Conservation (phyloP, 2,113 vertebrate species). For the Ctenomys sociabilis region DNA sequence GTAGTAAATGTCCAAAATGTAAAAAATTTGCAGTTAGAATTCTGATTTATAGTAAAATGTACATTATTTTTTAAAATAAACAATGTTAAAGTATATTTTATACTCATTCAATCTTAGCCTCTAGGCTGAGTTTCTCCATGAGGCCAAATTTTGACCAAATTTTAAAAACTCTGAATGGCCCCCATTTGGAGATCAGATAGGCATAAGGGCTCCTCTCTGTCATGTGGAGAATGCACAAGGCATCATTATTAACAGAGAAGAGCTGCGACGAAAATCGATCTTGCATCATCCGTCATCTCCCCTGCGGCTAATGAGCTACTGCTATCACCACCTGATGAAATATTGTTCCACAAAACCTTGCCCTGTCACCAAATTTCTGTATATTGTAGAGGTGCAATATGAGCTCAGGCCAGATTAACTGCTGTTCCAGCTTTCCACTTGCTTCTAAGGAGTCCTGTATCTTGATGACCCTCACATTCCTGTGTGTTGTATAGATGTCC, state of each 20-base stretch:
- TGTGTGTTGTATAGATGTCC: neutral
- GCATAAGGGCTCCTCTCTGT: neutral
- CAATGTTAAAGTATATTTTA: neutral
- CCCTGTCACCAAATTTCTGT: neutral
- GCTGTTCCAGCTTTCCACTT: neutral
- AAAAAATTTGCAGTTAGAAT: neutral
- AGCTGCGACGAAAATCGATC: slow-evolving; percentile 29
- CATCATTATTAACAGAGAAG: neutral
- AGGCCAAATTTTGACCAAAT: neutral
- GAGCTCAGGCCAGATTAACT: neutral
- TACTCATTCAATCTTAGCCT: neutral
- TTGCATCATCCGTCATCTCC: slow-evolving; percentile 34
- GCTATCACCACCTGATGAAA: slow-evolving; percentile 48
- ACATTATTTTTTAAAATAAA: neutral
- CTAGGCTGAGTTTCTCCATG: neutral
- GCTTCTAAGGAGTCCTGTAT: neutral
- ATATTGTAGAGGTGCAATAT: neutral
- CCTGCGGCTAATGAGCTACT: slow-evolving; percentile 5
- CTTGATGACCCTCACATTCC: slow-evolving; percentile 7
- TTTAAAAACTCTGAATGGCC: slow-evolving; percentile 18
- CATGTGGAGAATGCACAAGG: neutral
- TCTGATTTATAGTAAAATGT: neutral
- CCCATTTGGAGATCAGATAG: neutral
- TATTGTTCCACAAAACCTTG: neutral
- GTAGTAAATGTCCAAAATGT: neutral